Conservation (phyloP, 2,113 vertebrate genomes). For the Calonectris borealis region DNA sequence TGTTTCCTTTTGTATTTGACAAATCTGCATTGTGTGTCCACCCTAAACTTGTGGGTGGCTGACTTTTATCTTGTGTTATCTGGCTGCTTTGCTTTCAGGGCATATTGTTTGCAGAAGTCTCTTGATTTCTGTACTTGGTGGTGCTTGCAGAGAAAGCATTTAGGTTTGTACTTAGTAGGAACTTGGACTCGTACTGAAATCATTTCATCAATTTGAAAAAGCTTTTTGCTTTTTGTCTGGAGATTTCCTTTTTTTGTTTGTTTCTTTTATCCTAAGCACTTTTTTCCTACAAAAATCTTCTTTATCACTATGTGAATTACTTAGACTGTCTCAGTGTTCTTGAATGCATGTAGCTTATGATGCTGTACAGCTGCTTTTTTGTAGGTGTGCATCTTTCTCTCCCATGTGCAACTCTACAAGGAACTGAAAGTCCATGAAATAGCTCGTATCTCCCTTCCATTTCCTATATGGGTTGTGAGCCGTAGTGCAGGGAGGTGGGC, state of each 20-base stretch:
- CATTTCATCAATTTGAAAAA: constrained; percentile 53
- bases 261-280: constrained; percentile 47
- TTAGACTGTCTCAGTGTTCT: constrained; percentile 16
- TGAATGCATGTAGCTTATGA: neutral
- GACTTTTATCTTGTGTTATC: constrained; percentile 56
- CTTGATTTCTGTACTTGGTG: constrained; percentile 59
- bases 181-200: constrained; percentile 48
- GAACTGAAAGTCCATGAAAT: neutral
- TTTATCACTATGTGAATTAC: constrained; percentile 37
- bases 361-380: constrained; percentile 8
- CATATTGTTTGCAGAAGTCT: constrained; percentile 56
- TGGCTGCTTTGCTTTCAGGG: constrained; percentile 53
- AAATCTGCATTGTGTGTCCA: constrained; percentile 52
- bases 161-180: constrained; percentile 63
- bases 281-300: constrained; percentile 18
- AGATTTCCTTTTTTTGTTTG: constrained; percentile 32
- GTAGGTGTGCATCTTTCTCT: neutral
- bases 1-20: constrained; percentile 55
- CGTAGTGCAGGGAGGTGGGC: neutral
- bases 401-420: neutral
- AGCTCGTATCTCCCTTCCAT: neutral
- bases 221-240: constrained; percentile 43
- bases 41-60: constrained; percentile 56
- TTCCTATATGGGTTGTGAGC: neutral
- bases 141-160: constrained; percentile 50